Evolutionary conservation across 2,113 vertebrate genomes (phyloP).

Genomic region (Salvelinus alpinus): DNA sequence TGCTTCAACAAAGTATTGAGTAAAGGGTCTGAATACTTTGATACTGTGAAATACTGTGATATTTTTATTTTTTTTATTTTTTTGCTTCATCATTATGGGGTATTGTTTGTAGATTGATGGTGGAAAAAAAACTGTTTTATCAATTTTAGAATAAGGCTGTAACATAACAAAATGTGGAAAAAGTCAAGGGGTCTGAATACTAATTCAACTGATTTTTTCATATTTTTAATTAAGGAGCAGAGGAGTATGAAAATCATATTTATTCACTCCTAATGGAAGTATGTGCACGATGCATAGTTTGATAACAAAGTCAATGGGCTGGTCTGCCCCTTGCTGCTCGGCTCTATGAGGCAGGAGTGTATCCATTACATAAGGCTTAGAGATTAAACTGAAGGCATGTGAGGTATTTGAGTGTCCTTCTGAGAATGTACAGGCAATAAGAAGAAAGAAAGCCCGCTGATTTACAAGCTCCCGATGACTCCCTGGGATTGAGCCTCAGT

Average conservation of each 20-base stretch:
- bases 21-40: background rate
- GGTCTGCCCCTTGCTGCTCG: slow-evolving; percentile 21
- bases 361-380: slow-evolving; percentile 64
- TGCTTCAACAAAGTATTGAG: too few species aligned
- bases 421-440: slow-evolving; percentile 55
- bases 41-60: too few species aligned
- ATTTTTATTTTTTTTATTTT: too few species aligned
- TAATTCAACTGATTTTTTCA: background rate
- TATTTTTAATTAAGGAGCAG: background rate
- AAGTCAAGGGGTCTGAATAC: too few species aligned
- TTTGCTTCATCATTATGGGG: too few species aligned
- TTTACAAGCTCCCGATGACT: slow-evolving; percentile 26
- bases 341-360: slow-evolving; percentile 50
- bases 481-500: slow-evolving; percentile 27
- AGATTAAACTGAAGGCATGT: slow-evolving; percentile 72
- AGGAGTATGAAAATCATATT: background rate
- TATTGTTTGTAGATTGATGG: too few species aligned
- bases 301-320: slow-evolving; percentile 27
- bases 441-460: slow-evolving; percentile 42
- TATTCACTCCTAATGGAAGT: too few species aligned
- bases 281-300: too few species aligned
- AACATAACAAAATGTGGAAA: too few species aligned
- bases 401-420: slow-evolving; percentile 60
- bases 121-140: too few species aligned
- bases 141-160: too few species aligned